Evolutionary conservation across 2,113 vertebrate species (phyloP).

Genomic region (Heterocephalus glaber): DNA sequence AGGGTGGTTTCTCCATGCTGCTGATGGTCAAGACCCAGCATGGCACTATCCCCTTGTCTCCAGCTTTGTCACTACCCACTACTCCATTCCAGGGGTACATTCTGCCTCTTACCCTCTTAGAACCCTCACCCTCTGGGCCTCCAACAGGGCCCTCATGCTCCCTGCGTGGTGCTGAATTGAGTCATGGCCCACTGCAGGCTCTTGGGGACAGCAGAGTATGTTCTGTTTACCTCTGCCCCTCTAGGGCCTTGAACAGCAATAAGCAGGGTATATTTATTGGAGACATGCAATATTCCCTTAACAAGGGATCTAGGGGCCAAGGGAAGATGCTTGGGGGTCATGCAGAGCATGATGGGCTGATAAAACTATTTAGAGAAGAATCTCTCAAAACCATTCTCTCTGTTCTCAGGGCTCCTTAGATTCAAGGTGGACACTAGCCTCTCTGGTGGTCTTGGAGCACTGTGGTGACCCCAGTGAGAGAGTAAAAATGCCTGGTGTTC

Average conservation of each 20-base stretch:
- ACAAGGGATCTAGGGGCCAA: not conserved
- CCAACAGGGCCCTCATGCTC: rapidly evolving
- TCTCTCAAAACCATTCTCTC: not conserved
- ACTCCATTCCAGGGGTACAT: not conserved
- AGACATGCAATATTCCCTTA: not conserved
- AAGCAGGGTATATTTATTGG: not conserved
- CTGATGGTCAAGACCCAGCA: no score
- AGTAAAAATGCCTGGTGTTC: not conserved
- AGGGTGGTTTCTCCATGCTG: not conserved
- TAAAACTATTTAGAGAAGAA: not conserved
- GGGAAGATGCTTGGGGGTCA: not conserved
- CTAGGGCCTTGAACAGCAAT: not conserved
- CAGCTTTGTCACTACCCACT: not conserved
- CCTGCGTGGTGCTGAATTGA: not conserved
- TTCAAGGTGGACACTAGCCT: not conserved
- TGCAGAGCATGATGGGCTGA: not conserved
- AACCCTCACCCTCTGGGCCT: not conserved
- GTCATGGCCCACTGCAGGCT: not conserved
- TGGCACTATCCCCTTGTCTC: not conserved
- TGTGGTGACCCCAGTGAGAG: not conserved
- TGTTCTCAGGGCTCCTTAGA: not conserved
- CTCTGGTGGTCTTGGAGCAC: not conserved
- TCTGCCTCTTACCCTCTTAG: not conserved
- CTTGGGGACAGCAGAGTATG: not conserved
- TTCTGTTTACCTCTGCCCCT: not conserved